These are phyloP conservation scores for Piliocolobus tephrosceles DNA, from an alignment of 2,113 vertebrate genomes.

Conservation along the genomic window DNA sequence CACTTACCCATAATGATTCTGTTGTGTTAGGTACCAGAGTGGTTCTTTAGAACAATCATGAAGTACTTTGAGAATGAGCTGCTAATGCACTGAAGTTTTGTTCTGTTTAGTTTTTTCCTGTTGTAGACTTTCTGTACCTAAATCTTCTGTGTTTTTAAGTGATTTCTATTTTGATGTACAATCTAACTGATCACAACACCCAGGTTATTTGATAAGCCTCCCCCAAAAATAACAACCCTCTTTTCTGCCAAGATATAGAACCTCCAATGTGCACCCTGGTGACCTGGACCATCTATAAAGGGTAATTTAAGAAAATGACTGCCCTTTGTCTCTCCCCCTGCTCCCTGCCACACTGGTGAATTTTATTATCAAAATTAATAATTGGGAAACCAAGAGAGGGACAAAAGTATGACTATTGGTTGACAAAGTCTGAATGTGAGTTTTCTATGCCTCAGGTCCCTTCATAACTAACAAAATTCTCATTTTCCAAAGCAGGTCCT, in stretches of 20 bases:
- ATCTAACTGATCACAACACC: background rate
- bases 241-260: background rate
- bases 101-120: background rate
- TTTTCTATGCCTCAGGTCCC: background rate
- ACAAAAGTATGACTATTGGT: background rate
- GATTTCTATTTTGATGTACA: background rate
- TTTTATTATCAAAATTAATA: background rate
- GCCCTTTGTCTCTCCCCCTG: rapidly evolving
- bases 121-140: background rate
- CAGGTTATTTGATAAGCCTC: background rate
- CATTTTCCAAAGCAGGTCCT: background rate
- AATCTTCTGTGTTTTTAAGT: background rate
- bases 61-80: background rate
- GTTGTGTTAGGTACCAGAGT: background rate
- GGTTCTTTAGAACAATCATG: background rate
- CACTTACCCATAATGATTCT: background rate
- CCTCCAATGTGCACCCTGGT: background rate
- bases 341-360: background rate
- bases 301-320: background rate
- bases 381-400: background rate
- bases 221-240: background rate
- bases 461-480: background rate
- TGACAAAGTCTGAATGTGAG: background rate
- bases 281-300: background rate
- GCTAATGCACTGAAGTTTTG: background rate